Percentiles rank a stretch among this genome's conserved stretches.
Conservation (phyloP, 2,113 vertebrate species). For the Cygnus atratus region DNA sequence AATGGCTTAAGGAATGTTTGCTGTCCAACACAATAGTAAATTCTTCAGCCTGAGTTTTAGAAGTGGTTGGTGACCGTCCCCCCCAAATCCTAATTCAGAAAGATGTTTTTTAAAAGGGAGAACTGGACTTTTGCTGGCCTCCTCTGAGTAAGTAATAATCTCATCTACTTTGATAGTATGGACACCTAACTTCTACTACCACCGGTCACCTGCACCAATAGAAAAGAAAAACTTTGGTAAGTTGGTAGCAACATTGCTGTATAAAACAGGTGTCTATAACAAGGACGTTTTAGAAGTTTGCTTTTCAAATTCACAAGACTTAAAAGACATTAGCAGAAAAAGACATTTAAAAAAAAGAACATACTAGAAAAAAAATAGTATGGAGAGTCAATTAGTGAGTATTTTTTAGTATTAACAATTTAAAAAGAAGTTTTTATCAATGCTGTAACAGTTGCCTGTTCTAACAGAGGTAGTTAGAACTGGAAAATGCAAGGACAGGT, state of each 20-base stretch:
- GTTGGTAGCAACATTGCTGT: neutral
- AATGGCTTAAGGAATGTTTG: slow-evolving; percentile 25
- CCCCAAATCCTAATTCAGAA: slow-evolving; percentile 20
- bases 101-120: slow-evolving; percentile 29
- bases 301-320: neutral
- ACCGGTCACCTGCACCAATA: slow-evolving; percentile 18
- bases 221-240: neutral
- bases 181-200: slow-evolving; percentile 34
- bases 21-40: neutral
- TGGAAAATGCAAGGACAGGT: neutral
- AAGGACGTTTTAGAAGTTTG: neutral
- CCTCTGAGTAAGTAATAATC: slow-evolving; percentile 31
- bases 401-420: neutral
- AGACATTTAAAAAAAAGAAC: neutral
- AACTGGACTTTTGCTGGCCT: slow-evolving; percentile 27
- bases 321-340: slow-evolving; percentile 16
- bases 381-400: neutral
- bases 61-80: neutral
- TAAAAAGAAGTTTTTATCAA: neutral
- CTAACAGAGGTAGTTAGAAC: neutral
- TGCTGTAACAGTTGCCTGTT: neutral
- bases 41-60: slow-evolving; percentile 13
- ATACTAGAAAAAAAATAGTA: neutral
- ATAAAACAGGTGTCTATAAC: neutral
- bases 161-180: slow-evolving; percentile 31